phyloP scores from a whole-genome alignment of 1,140 invertebrate species.

The Plodia interpunctella region DNA sequence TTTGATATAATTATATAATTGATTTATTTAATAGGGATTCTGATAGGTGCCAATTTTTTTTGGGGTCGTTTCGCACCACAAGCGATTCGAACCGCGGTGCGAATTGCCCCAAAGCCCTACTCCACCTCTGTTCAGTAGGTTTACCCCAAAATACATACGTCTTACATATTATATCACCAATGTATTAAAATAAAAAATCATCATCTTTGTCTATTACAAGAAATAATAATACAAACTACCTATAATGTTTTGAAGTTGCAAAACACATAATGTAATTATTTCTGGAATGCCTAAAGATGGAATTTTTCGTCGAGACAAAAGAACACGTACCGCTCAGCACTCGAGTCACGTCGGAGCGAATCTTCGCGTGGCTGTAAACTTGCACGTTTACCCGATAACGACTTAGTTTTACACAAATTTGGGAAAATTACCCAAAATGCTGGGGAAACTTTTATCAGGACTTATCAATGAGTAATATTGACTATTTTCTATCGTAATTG shows the following conservation, averaged over 20 bases:
- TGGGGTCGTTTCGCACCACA: no score
- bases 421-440: background rate
- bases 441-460: background rate
- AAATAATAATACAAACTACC: background rate
- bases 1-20: no score
- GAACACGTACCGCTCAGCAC: background rate
- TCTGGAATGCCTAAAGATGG: constrained; percentile 1
- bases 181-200: no score
- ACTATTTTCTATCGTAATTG: background rate
- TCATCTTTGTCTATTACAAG: background rate
- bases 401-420: constrained; percentile 3
- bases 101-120: no score
- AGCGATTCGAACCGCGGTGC: no score
- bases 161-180: no score
- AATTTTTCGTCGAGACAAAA: background rate
- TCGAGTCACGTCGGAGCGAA: background rate
- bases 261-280: background rate
- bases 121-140: no score
- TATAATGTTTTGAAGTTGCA: background rate
- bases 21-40: no score
- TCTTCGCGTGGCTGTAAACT: background rate
- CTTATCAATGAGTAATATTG: background rate
- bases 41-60: no score
- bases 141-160: no score
- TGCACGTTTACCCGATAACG: background rate